Conservation (phyloP, 1,140 invertebrate species). For the Mylabris phalerata region DNA sequence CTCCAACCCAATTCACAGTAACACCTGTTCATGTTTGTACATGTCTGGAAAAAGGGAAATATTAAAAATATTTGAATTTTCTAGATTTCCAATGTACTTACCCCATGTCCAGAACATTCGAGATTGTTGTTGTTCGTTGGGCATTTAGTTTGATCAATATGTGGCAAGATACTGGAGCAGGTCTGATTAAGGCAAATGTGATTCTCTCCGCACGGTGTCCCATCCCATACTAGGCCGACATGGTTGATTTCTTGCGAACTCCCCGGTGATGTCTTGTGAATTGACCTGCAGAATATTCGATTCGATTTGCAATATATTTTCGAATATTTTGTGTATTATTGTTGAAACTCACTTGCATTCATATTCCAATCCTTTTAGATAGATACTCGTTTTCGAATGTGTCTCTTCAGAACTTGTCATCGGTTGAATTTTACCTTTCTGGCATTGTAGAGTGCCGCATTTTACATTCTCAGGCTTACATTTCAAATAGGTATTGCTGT, state of each 20-base stretch:
- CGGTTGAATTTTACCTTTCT: constrained; percentile 73
- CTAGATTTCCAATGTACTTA: constrained; percentile 47
- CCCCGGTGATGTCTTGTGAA: constrained; percentile 61
- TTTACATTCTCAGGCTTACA: constrained; percentile 80
- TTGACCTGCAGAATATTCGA: constrained; percentile 13
- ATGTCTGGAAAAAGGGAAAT: constrained; percentile 56
- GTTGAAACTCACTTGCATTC: constrained; percentile 80
- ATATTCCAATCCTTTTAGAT: constrained; percentile 75
- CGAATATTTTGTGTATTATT: background rate
- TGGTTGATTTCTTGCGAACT: constrained; percentile 52
- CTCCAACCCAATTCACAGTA: constrained; percentile 85
- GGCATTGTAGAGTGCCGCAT: constrained; percentile 87
- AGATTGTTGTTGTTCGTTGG: constrained; percentile 79
- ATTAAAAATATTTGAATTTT: background rate
- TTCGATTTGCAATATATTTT: background rate
- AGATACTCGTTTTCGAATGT: constrained; percentile 79
- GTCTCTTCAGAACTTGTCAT: constrained; percentile 70
- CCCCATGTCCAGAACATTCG: constrained; percentile 90
- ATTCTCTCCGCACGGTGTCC: constrained; percentile 86
- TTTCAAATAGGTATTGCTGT: constrained; percentile 71
- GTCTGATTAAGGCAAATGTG: constrained; percentile 90
- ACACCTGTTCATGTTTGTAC: constrained; percentile 89
- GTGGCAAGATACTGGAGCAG: constrained; percentile 74
- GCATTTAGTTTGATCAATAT: constrained; percentile 78
- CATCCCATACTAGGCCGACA: constrained; percentile 77